Conservation (phyloP, 2,113 vertebrate genomes). For the Jacana jacana region DNA sequence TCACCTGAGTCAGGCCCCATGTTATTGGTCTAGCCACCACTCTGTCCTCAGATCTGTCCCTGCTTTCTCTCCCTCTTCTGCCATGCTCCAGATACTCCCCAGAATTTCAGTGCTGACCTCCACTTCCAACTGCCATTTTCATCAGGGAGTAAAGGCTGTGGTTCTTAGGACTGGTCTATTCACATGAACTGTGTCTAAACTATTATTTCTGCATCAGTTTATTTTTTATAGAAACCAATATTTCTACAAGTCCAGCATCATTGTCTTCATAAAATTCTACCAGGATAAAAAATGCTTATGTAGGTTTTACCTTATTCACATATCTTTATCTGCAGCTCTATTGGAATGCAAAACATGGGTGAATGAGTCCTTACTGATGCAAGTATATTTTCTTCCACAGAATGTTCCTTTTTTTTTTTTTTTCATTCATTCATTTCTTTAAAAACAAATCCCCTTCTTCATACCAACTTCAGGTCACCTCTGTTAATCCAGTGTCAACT, state of each 20-base stretch:
- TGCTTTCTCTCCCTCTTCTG: background rate
- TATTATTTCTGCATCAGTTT: background rate
- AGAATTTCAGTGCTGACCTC: background rate
- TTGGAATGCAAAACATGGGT: background rate
- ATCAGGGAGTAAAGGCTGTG: background rate
- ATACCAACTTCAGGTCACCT: slow-evolving; percentile 60
- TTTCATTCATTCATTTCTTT: slow-evolving; percentile 40
- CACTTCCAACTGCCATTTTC: background rate
- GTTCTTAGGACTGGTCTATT: background rate
- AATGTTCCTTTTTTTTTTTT: background rate
- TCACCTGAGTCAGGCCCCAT: accelerated
- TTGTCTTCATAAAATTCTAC: background rate
- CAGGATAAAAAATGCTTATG: background rate
- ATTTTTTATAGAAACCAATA: background rate
- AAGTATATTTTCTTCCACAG: slow-evolving; percentile 16
- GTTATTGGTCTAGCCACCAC: background rate
- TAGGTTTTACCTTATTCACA: background rate
- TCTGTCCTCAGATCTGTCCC: background rate
- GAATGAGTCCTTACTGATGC: slow-evolving; percentile 2
- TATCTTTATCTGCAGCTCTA: background rate
- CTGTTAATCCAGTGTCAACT: slow-evolving; percentile 72
- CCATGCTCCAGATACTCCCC: background rate
- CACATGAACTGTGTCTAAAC: background rate
- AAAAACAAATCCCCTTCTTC: slow-evolving; percentile 45
- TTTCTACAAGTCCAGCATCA: background rate